Conservation (phyloP, 1,140 invertebrate genomes). For the Brachionus sp. region DNA sequence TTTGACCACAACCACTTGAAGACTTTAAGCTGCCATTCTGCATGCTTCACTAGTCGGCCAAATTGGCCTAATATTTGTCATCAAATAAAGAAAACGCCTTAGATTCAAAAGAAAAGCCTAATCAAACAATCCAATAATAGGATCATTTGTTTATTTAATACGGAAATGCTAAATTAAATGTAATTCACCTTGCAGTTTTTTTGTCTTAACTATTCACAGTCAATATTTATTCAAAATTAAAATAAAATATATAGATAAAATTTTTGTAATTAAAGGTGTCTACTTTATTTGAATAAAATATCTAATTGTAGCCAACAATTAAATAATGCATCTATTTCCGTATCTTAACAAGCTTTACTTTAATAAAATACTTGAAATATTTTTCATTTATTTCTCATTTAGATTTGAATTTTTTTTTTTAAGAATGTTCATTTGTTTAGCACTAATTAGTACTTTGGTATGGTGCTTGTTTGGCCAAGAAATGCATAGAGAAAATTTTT, state of each 20-base stretch:
- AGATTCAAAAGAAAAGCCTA: neutral
- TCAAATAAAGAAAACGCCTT: neutral
- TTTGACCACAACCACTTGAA: neutral
- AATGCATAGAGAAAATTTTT: neutral
- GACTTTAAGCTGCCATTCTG: neutral
- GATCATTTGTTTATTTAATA: slow-evolving; percentile 14
- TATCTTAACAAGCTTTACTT: neutral
- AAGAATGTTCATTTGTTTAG: neutral
- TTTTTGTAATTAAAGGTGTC: slow-evolving; percentile 2
- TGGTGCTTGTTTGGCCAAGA: neutral
- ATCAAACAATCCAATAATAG: neutral
- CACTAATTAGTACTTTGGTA: neutral
- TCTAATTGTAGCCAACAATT: slow-evolving; percentile 4
- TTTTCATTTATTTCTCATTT: slow-evolving; percentile 5
- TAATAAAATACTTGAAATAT: slow-evolving; percentile 24
- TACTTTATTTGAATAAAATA: slow-evolving; percentile 5
- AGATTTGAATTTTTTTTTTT: neutral
- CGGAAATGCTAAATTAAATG: slow-evolving; percentile 35
- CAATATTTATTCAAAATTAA: slow-evolving; percentile 1
- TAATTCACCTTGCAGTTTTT: slow-evolving; percentile 28
- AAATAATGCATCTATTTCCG: slow-evolving; percentile 15
- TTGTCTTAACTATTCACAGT: neutral
- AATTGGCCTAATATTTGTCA: neutral
- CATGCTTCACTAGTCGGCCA: neutral
- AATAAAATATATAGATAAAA: neutral